These are phyloP conservation scores for Alethe castanea DNA, from an alignment of 2,113 vertebrate genomes.

Conservation along the genomic window DNA sequence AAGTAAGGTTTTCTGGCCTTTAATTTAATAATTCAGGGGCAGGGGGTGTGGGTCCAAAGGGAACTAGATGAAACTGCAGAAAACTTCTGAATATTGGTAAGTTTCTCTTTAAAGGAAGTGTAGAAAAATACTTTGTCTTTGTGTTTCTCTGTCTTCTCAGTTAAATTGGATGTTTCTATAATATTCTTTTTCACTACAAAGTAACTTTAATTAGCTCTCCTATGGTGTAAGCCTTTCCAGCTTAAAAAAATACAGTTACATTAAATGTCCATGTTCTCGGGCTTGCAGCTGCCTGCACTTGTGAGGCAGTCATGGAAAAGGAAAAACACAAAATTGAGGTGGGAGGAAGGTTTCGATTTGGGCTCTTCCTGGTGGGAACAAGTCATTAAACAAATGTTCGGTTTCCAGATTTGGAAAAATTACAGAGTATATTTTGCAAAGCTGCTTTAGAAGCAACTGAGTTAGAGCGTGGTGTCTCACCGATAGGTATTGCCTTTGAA, in stretches of 20 bases:
- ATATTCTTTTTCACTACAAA: constrained; percentile 4
- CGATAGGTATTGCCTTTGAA: neutral
- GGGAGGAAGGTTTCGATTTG: constrained; percentile 10
- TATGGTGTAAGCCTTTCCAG: neutral
- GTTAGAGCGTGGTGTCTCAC: neutral
- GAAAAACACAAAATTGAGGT: neutral
- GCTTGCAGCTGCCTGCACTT: neutral
- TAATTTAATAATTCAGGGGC: neutral
- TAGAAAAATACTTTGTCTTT: neutral
- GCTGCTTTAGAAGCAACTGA: neutral
- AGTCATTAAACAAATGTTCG: constrained; percentile 25
- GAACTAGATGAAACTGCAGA: neutral
- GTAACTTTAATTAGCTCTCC: constrained; percentile 13
- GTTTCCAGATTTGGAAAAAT: constrained; percentile 46
- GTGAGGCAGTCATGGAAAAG: neutral
- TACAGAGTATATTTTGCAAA: neutral
- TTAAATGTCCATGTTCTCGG: neutral
- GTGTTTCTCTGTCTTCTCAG: neutral
- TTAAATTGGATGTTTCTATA: neutral
- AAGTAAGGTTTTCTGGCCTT: neutral
- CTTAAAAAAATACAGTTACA: neutral
- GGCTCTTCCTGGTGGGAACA: neutral
- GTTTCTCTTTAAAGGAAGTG: neutral
- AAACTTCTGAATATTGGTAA: neutral
- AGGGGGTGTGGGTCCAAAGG: neutral